A percentile compares a stretch with the other conserved stretches of the same genome.
Conservation (phyloP, 2,888 invertebrate species). For the Shargacucullia verbasci region DNA sequence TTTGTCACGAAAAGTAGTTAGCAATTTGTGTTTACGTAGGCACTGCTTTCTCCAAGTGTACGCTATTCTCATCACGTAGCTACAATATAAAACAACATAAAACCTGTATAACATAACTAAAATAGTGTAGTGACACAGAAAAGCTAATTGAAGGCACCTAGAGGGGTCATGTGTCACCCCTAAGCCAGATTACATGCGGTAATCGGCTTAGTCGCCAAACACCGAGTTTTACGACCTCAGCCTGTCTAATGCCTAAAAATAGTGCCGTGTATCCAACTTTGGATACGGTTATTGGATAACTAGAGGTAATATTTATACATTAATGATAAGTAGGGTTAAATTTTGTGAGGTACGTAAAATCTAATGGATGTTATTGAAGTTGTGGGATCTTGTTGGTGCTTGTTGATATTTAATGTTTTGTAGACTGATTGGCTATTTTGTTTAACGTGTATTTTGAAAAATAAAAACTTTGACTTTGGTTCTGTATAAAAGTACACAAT, state of each 20-base stretch:
- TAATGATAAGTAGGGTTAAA: not conserved
- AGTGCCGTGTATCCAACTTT: conserved; percentile 19
- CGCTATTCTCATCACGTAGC: not conserved
- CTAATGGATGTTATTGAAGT: no score
- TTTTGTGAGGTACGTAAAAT: not conserved
- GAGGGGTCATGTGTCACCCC: conserved; percentile 63
- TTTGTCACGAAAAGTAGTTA: no score
- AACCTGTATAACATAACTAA: conserved; percentile 10
- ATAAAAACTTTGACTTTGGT: no score
- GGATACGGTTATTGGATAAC: conserved; percentile 22
- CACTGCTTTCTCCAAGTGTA: no score
- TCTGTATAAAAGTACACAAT: no score
- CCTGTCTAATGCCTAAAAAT: conserved; percentile 47
- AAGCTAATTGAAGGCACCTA: conserved; percentile 72
- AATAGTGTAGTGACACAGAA: conserved; percentile 48
- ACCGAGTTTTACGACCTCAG: conserved; percentile 67
- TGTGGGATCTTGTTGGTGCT: no score
- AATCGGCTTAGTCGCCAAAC: conserved; percentile 77
- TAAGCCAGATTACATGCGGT: conserved; percentile 73
- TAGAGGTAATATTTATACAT: conserved; percentile 19
- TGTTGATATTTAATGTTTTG: no score
- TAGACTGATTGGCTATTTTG: no score
- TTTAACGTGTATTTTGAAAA: no score
- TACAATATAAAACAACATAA: conserved; percentile 7
- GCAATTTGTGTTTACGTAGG: no score